Evolutionary conservation across 1,140 invertebrate genomes (phyloP), one percentile per base, ranked within the genome.

Genomic region (Vanessa tameamea): DNA sequence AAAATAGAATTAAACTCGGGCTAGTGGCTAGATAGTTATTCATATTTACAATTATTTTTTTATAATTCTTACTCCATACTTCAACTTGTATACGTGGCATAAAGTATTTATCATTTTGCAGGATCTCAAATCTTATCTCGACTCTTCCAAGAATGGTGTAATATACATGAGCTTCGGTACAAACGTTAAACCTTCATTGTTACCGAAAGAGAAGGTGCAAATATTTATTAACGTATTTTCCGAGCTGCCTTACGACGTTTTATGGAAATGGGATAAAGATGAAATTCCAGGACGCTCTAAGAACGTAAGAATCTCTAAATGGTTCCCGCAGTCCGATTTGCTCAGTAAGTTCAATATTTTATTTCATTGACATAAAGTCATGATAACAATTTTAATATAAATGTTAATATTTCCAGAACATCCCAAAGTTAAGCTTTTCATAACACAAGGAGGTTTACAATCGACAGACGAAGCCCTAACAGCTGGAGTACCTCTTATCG

Each of bases 91-190:
- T 31, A 61, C 2, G 9, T 31, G 0, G 14, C 20, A 23, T 50
- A 65, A 48, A 50, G 15, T 50, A 47, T 6, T 23, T 65, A 50
- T 23, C 48, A 6, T 85, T 83, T 20, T 53, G 31, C 31, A 87
- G 87, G 91, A 94, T 64, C 79, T 95, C 14, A 78, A 94, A 78
- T 77, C 91, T n/a, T 94, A 93, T 61, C 72, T 95, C n/a, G 92
- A 94, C 48, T 89, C 93, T 11, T 84, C 93, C 47, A 80, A 93
- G 26, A 69, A 86, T 37, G 95, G 95, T 2, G 93, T 94, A 0
- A 94, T 96, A 51, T 94, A 95, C 68, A 94, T 96, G 77, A 95
- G 94, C 79, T 88, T 95, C 72, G 95, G 95, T 3, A 93, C 94
- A 15, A 94, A 93, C 64, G 77, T 94, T 0, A 90, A 87, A 26